Conservation (phyloP, 2,113 vertebrate genomes). For the pig (Sus scrofa) region DNA sequence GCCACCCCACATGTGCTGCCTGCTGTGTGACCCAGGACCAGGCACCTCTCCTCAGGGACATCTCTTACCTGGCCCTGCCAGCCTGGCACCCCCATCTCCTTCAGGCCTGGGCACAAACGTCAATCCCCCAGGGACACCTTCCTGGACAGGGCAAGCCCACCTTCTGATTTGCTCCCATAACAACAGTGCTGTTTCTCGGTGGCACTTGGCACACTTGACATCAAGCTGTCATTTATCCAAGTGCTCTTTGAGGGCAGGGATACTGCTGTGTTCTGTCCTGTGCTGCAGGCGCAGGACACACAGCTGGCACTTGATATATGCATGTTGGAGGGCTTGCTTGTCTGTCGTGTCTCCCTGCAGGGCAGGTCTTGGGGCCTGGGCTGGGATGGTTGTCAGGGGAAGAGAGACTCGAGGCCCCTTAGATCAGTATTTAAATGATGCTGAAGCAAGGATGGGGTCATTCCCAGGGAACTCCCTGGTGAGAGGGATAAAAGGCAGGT, state of each 20-base stretch:
- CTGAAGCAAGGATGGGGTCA: background rate
- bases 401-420: background rate
- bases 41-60: background rate
- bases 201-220: background rate
- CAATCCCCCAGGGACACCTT: background rate
- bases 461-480: background rate
- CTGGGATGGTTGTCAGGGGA: fast-evolving
- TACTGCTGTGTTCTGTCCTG: fast-evolving
- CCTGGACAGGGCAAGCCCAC: too few relatives aligned
- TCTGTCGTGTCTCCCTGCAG: background rate
- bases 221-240: too few relatives aligned
- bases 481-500: background rate
- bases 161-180: background rate
- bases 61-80: background rate
- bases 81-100: background rate
- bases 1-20: too few relatives aligned
- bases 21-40: background rate
- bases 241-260: background rate
- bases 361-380: background rate
- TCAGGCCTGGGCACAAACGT: background rate
- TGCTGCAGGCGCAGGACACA: background rate
- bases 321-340: background rate
- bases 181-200: background rate
- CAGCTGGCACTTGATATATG: fast-evolving
- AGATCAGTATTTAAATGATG: background rate